These are phyloP conservation scores for Drosophila setosimentum DNA, from an alignment of 2,888 invertebrate genomes.

Conservation along the genomic window DNA sequence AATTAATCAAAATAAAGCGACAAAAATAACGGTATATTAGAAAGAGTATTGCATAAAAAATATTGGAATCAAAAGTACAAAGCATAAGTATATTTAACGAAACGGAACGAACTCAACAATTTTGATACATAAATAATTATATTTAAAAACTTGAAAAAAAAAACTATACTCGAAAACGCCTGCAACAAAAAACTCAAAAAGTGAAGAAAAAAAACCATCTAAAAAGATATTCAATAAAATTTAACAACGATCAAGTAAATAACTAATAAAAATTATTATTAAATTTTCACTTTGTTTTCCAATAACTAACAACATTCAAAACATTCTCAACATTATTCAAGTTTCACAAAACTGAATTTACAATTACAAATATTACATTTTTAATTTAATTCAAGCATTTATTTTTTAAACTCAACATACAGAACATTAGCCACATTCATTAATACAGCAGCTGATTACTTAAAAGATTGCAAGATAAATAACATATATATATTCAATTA, in stretches of 20 bases:
- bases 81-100: conserved; percentile 32
- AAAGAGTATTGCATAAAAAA: conserved; percentile 55
- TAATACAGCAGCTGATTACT: neutral
- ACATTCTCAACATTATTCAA: neutral
- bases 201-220: neutral
- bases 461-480: neutral
- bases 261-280: neutral
- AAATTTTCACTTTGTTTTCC: neutral
- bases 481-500: neutral
- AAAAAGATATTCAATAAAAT: neutral
- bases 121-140: conserved; percentile 26
- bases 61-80: conserved; percentile 77
- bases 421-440: neutral
- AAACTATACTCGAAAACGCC: neutral
- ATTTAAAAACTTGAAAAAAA: conserved; percentile 1
- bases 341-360: neutral
- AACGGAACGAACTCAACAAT: conserved; percentile 38
- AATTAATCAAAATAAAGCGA: conserved; percentile 26
- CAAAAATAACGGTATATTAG: conserved; percentile 15
- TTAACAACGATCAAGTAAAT: neutral
- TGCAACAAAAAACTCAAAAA: neutral
- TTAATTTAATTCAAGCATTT: neutral
- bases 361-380: neutral
- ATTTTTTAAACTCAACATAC: neutral
- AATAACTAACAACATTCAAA: neutral